Conservation (phyloP, 2,113 vertebrate genomes). For the Callaeas wilsoni region DNA sequence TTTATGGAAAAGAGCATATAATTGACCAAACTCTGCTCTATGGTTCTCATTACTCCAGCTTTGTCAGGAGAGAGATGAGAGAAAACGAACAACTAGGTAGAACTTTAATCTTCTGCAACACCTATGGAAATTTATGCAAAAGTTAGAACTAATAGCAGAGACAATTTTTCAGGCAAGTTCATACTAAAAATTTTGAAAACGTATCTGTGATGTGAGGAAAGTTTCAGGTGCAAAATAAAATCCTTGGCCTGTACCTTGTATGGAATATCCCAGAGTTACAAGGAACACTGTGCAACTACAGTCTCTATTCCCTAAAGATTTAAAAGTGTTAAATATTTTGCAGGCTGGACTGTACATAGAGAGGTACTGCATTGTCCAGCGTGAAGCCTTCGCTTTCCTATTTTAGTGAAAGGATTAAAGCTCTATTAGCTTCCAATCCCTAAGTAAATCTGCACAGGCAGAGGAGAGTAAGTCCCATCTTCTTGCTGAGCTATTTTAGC, state of each 20-base stretch:
- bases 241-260: background rate
- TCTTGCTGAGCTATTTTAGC: background rate
- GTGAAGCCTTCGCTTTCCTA: background rate
- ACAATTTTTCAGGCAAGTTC: background rate
- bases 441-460: background rate
- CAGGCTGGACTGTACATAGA: background rate
- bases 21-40: background rate
- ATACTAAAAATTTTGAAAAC: background rate
- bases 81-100: background rate
- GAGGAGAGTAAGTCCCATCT: background rate
- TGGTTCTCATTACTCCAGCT: background rate
- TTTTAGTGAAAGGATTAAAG: background rate
- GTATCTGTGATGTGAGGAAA: background rate
- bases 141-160: background rate
- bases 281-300: background rate
- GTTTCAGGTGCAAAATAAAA: background rate
- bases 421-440: background rate
- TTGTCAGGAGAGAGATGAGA: background rate
- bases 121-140: background rate
- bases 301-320: background rate
- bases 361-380: background rate
- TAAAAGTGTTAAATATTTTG: background rate
- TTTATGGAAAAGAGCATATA: background rate
- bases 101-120: background rate
- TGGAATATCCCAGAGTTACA: background rate